Conservation (phyloP, 1,140 invertebrate species). For the Drosophila saltans region DNA sequence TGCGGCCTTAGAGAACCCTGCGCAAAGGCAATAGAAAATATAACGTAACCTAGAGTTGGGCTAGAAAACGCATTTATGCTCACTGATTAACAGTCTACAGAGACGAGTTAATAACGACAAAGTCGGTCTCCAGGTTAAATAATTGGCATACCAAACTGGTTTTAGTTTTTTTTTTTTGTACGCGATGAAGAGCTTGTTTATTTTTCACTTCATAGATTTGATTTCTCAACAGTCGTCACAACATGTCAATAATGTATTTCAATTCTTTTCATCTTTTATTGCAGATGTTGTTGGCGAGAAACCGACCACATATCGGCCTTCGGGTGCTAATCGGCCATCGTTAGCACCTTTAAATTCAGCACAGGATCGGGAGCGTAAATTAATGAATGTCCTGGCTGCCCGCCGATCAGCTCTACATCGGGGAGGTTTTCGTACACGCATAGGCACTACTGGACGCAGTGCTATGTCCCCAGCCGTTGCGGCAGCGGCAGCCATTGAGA, state of each 20-base stretch:
- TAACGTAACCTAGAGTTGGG: too few relatives aligned
- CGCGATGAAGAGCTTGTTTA: constrained; percentile 48
- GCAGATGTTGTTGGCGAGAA: constrained; percentile 71
- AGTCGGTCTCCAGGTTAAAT: constrained; percentile 38
- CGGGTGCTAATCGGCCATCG: constrained; percentile 52
- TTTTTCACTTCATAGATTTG: constrained; percentile 52
- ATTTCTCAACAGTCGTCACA: constrained; percentile 67
- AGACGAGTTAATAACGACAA: constrained; percentile 7
- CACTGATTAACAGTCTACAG: constrained; percentile 54
- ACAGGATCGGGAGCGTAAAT: constrained; percentile 84
- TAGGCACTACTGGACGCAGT: constrained; percentile 73
- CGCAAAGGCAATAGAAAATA: too few relatives aligned
- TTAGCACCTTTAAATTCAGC: constrained; percentile 60
- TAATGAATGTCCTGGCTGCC: constrained; percentile 85
- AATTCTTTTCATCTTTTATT: background rate
- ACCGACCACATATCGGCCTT: constrained; percentile 70
- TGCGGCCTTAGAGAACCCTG: too few relatives aligned
- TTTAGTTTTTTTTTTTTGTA: constrained; percentile 30
- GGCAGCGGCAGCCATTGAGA: constrained; percentile 56
- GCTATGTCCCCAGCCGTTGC: constrained; percentile 41
- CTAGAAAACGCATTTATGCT: constrained; percentile 46
- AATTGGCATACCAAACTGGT: constrained; percentile 52
- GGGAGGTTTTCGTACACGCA: constrained; percentile 82
- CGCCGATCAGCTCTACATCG: constrained; percentile 83
- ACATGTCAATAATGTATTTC: constrained; percentile 10